Conservation (phyloP, 2,888 invertebrate species). For the Mactromeris polynyma region DNA sequence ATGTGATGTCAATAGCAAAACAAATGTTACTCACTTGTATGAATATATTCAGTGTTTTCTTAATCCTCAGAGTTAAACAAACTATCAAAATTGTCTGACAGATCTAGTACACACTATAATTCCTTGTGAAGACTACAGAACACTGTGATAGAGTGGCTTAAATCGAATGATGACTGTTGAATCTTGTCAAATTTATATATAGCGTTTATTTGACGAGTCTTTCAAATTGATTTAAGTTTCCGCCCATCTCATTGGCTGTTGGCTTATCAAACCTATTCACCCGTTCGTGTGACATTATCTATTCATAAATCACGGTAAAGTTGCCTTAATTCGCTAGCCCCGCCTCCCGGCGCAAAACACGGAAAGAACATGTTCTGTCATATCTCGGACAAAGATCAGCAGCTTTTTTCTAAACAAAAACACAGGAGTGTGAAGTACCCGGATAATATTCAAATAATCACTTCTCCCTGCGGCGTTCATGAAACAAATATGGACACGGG, state of each 20-base stretch:
- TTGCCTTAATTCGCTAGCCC: conserved; percentile 26
- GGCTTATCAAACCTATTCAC: conserved; percentile 37
- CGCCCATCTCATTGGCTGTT: conserved; percentile 45
- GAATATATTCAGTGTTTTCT: background rate
- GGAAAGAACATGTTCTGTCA: conserved; percentile 40
- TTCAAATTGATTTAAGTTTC: background rate
- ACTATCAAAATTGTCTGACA: background rate
- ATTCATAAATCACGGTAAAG: conserved; percentile 38
- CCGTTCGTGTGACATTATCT: conserved; percentile 54
- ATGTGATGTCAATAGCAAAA: background rate
- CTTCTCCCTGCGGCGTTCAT: conserved; percentile 54
- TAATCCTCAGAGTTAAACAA: background rate
- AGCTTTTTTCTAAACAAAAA: conserved; percentile 29
- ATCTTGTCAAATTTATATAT: conserved; percentile 17
- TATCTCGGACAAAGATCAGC: conserved; percentile 24
- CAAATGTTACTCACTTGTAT: background rate
- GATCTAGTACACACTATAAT: background rate
- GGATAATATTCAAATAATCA: conserved; percentile 53
- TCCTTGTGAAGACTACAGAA: background rate
- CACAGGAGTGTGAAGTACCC: conserved; percentile 27
- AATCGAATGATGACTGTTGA: conserved; percentile 10
- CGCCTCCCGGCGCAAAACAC: conserved; percentile 44
- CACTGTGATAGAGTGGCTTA: background rate
- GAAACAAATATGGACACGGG: conserved; percentile 56
- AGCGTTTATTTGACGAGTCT: conserved; percentile 8